Evolutionary conservation across 1,140 invertebrate genomes (phyloP), one percentile per base, ranked within the genome.

Genomic region (roundworm (Caenorhabditis elegans)): DNA sequence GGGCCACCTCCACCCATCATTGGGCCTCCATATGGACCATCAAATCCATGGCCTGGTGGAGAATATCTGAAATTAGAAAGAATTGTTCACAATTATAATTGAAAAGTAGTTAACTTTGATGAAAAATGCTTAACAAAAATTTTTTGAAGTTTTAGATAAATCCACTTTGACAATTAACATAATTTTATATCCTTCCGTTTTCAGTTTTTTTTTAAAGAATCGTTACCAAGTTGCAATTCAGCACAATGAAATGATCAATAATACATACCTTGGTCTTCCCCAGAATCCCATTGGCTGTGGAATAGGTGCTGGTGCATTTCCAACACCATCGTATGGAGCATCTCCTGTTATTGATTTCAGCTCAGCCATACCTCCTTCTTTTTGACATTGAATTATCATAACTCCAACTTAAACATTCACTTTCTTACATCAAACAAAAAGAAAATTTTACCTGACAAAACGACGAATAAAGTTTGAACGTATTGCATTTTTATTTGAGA

Each of bases 331-430:
- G 60, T 84, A 84, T 22, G 83, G 83, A 19, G 75, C 83, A 75
- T 84, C 83, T 31, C 79, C 80, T 17, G 83, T 84, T 28, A 84
- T 84, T 22, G 83, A 75, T 75, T 84, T 84, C 76, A 84, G 47
- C 47, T 84, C 83, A 13, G 83, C 80, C 75, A 84, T 83, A n/a
- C 83, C 83, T 19, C 83, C 83, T 15, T 76, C 76, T 53, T 81
- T 70, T 28, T 70, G 60, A 39, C 60, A 39, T 70, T 70, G 34
- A 22, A 43, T n/a, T 6, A 39, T 24, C 60, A 70, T 70, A 0
- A 70, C 19, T 70, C 31, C 31, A 10, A 34, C 60, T 70, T 11
- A 70, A 70, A 70, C 5, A 8, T 5, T 22, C 1, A 43, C 0
- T 19, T 22, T 55, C 10, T 19, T 3, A 26, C 1, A 28, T 10